Evolutionary conservation across 2,797 vertebrate genomes (phyloP).

Genomic region (Acanthopagrus latus): DNA sequence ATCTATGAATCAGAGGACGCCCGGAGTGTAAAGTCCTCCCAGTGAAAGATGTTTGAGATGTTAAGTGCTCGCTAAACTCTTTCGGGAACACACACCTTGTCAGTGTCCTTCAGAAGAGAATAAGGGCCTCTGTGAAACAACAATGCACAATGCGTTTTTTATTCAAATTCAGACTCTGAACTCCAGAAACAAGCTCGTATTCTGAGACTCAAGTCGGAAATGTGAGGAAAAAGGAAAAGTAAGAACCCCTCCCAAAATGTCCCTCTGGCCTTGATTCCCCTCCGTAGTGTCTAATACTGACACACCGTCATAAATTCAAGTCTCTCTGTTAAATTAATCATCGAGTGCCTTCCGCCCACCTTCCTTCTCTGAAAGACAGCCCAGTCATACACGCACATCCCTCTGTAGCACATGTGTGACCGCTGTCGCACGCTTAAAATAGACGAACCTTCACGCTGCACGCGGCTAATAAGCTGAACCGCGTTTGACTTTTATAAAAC

Average conservation of each 20-base stretch:
- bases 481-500: not conserved
- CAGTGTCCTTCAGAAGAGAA: not conserved
- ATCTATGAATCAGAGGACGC: conserved; percentile 44
- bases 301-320: conserved; percentile 29
- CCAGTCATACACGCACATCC: conserved; percentile 38
- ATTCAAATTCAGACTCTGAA: too few relatives aligned
- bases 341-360: not conserved
- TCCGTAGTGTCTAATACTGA: conserved; percentile 7
- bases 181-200: too few relatives aligned
- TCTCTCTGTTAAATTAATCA: conserved; percentile 58
- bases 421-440: not conserved
- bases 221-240: too few relatives aligned
- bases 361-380: conserved; percentile 28
- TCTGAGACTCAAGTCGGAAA: too few relatives aligned
- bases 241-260: too few relatives aligned
- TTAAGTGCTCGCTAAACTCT: conserved; percentile 18
- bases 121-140: too few relatives aligned
- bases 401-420: conserved; percentile 20
- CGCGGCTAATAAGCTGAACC: not conserved
- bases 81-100: conserved; percentile 35
- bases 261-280: too few relatives aligned
- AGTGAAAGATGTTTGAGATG: conserved; percentile 32
- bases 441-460: not conserved
- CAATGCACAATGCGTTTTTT: too few relatives aligned
- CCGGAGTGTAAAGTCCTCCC: not conserved